These are phyloP conservation scores for Pelecanoides urinatrix DNA, from an alignment of 2,113 vertebrate genomes.

Conservation along the genomic window DNA sequence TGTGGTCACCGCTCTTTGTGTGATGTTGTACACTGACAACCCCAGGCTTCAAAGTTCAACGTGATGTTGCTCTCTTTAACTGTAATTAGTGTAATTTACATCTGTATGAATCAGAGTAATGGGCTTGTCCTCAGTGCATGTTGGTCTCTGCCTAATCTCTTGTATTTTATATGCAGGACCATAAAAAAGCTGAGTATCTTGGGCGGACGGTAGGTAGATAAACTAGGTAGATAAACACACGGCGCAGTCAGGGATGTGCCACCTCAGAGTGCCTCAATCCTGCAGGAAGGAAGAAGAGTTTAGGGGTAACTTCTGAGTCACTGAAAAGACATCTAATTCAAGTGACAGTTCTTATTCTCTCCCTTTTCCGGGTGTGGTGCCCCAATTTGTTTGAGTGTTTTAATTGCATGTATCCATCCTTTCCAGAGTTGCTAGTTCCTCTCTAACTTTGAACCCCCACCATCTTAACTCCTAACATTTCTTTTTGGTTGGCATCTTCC, in stretches of 20 bases:
- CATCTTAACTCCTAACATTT: neutral
- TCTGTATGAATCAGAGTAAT: neutral
- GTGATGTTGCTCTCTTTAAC: neutral
- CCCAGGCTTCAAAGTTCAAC: neutral
- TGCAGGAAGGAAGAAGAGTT: neutral
- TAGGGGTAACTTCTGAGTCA: neutral
- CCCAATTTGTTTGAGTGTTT: neutral
- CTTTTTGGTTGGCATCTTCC: neutral
- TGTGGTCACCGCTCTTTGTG: neutral
- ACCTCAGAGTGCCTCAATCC: neutral
- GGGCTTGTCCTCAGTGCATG: neutral
- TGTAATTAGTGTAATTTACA: neutral
- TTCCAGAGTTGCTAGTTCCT: neutral
- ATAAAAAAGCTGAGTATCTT: neutral
- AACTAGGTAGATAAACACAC: neutral
- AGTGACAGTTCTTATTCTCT: neutral
- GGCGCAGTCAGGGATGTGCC: neutral
- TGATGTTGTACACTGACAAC: neutral
- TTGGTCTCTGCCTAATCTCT: neutral
- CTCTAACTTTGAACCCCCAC: neutral
- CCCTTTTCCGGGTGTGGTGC: neutral
- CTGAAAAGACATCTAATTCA: neutral
- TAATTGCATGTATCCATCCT: neutral
- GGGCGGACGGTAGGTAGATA: neutral
- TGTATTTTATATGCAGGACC: neutral